phyloP scores from a whole-genome alignment of 1,140 invertebrate species.

The Hycleus phaleratus region DNA sequence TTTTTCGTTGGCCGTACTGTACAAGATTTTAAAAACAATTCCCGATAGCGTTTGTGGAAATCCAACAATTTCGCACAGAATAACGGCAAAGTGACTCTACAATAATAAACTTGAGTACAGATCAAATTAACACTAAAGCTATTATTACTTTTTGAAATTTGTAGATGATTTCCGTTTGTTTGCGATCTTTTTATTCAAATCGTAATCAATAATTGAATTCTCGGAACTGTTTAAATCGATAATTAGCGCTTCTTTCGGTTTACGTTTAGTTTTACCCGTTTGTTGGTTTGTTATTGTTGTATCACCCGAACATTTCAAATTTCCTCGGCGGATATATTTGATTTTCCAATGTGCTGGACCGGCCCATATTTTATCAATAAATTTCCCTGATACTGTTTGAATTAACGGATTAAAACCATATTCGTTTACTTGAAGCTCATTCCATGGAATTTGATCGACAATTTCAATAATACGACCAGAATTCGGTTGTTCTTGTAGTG shows the following conservation, averaged over 20 bases:
- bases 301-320: conserved; percentile 2
- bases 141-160: conserved; percentile 3
- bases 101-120: not conserved
- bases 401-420: conserved; percentile 61
- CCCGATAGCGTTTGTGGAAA: conserved; percentile 1
- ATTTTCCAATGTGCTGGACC: conserved; percentile 70
- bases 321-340: conserved; percentile 37
- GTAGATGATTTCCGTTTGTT: conserved; percentile 8
- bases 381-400: conserved; percentile 30
- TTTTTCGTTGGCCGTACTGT: conserved; percentile 22
- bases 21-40: not conserved
- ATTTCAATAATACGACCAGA: conserved; percentile 27
- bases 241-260: not conserved
- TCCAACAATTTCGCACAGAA: not conserved
- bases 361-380: conserved; percentile 53
- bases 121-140: too few species aligned
- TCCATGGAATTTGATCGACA: conserved; percentile 41
- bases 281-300: not conserved
- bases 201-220: not conserved
- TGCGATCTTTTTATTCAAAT: conserved; percentile 1
- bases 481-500: conserved; percentile 13
- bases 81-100: conserved; percentile 14
- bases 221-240: not conserved
- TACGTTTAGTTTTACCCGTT: not conserved
- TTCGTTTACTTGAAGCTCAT: conserved; percentile 46